Conservation (phyloP, 2,113 vertebrate genomes). For the Calidris pugnax region DNA sequence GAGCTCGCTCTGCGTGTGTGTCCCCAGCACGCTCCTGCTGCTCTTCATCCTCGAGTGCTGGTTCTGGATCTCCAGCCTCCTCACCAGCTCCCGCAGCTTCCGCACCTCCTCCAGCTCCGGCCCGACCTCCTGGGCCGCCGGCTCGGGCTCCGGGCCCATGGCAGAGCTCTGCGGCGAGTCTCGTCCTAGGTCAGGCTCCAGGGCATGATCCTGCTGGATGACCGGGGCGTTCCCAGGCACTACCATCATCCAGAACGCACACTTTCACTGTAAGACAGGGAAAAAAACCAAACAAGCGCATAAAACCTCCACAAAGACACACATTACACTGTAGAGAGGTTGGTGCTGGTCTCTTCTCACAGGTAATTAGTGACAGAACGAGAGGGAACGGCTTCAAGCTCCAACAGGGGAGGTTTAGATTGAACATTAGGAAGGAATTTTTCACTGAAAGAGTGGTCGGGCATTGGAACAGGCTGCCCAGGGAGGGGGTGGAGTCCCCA, state of each 20-base stretch:
- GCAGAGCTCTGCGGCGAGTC: constrained; percentile 15
- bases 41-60: constrained; percentile 82
- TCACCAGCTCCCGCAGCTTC: constrained; percentile 87
- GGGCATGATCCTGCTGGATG: constrained; percentile 74
- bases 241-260: constrained; percentile 78
- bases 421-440: no score
- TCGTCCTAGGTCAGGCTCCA: constrained; percentile 66
- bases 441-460: no score
- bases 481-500: no score
- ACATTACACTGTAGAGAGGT: no score
- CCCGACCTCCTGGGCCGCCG: constrained; percentile 60
- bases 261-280: not conserved
- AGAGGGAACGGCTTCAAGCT: no score
- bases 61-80: constrained; percentile 87
- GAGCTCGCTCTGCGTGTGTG: constrained; percentile 40
- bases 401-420: no score
- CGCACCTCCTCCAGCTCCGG: constrained; percentile 85
- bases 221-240: constrained; percentile 81
- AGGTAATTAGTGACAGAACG: no score
- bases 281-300: not conserved
- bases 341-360: no score
- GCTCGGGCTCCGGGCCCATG: constrained; percentile 65
- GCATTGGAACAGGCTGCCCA: no score
- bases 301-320: not conserved
- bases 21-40: constrained; percentile 57